A percentile compares a stretch with the other conserved stretches of the same genome.
Conservation (phyloP, 2,888 invertebrate genomes). For the Trisateles emortualis region DNA sequence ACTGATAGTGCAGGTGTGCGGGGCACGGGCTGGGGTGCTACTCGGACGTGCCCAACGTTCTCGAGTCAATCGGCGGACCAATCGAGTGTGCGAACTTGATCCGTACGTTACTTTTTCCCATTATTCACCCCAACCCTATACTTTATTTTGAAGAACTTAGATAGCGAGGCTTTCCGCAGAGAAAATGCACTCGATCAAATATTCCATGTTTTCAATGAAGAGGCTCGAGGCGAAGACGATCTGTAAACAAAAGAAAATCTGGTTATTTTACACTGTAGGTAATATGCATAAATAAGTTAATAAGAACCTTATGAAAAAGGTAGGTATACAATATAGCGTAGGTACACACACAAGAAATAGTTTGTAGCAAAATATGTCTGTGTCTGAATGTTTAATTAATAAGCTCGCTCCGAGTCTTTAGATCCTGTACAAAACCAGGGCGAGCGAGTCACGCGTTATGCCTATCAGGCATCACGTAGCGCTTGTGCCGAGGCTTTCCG, state of each 20-base stretch:
- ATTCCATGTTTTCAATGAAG: conserved; percentile 60
- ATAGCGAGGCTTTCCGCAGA: conserved; percentile 55
- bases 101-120: conserved; percentile 85
- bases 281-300: not conserved
- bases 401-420: conserved; percentile 67
- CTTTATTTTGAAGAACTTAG: conserved; percentile 67
- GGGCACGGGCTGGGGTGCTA: conserved; percentile 71
- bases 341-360: conserved; percentile 22
- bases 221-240: conserved; percentile 43
- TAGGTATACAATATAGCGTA: no score
- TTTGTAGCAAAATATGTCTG: conserved; percentile 48
- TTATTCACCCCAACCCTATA: conserved; percentile 79
- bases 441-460: conserved; percentile 80
- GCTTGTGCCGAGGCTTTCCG: conserved; percentile 35
- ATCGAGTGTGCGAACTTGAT: conserved; percentile 83
- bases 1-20: conserved; percentile 72
- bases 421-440: conserved; percentile 82
- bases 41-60: conserved; percentile 68
- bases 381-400: conserved; percentile 75
- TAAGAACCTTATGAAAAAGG: no score
- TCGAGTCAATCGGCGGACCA: conserved; percentile 79
- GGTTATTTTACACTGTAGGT: conserved; percentile 16
- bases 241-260: conserved; percentile 66
- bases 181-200: conserved; percentile 47
- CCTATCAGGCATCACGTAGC: conserved; percentile 67